These are phyloP conservation scores for Drosophila meridionalis DNA, from an alignment of 2,888 invertebrate genomes.

Conservation along the genomic window DNA sequence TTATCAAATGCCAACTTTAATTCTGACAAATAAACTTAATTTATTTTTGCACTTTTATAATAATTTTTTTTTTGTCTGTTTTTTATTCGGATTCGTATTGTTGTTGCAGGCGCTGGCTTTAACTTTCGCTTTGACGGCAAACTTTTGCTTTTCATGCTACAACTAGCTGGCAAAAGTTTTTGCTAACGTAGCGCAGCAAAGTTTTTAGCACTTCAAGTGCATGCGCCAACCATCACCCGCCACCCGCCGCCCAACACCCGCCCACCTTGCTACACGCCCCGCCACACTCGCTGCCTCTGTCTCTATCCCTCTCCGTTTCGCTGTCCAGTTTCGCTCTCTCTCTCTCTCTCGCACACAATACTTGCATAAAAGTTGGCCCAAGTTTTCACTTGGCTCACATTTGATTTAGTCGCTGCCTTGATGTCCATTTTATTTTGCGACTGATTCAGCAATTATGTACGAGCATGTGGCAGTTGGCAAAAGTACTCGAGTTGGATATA, in stretches of 20 bases:
- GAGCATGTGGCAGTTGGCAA: slow-evolving; percentile 37
- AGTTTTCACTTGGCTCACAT: slow-evolving; percentile 71
- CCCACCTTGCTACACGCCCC: not conserved
- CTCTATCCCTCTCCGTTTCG: not conserved
- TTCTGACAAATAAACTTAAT: slow-evolving; percentile 38
- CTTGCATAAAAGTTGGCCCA: slow-evolving; percentile 52
- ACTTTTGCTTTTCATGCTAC: slow-evolving; percentile 76
- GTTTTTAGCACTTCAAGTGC: slow-evolving; percentile 77
- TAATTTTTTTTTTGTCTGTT: slow-evolving; percentile 5
- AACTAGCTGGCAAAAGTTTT: slow-evolving; percentile 65
- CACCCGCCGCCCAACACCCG: not conserved
- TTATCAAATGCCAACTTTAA: slow-evolving; percentile 39
- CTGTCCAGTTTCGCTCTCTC: not conserved
- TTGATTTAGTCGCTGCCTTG: slow-evolving; percentile 69
- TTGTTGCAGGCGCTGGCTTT: slow-evolving; percentile 43
- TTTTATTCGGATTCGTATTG: slow-evolving; percentile 19
- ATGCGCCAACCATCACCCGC: slow-evolving; percentile 39
- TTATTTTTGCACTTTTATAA: slow-evolving; percentile 9
- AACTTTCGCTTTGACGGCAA: slow-evolving; percentile 76
- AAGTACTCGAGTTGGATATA: slow-evolving; percentile 23
- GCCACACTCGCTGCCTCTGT: not conserved
- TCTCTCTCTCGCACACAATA: slow-evolving; percentile 16
- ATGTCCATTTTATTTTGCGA: slow-evolving; percentile 75
- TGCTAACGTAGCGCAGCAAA: slow-evolving; percentile 64
- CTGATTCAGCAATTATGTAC: slow-evolving; percentile 73